Base-by-base conservation (phyloP, 2,888 invertebrate species). In the Melangyna quadrimaculata region DNA sequence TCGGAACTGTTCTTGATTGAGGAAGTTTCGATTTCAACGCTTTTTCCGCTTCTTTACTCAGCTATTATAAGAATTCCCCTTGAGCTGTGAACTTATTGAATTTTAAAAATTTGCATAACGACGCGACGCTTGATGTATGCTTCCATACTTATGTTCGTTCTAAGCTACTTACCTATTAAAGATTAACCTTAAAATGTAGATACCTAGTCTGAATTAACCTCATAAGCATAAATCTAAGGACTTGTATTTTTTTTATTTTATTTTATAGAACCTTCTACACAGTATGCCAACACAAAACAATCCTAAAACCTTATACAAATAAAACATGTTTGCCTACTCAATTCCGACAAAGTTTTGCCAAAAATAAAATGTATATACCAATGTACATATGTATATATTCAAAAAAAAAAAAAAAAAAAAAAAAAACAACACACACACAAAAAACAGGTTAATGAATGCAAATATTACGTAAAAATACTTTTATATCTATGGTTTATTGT, bases 311-410 rank as follows among this genome's bases (percentile, higher is more conserved):
- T 29, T 65, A 65, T 8, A 45, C 27, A 40, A 65, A 45, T 45
- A 19, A 65, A 32, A 65, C 65, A 12, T 45, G 45, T 65, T 65
- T 29, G 6, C 19, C 8, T 32, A 32, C 17, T 29, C 0, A 45
- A 65, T 19, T 65, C 19, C 29, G n/a, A 24, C 9, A 61, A 45
- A 65, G 29, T 65, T 65, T 65, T 43, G 65, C 65, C 63, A 63
- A 65, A 63, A 65, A 45, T 24, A 14, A 6, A 65, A 45, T 45
- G 17, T 40, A 17, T 3, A 5, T 3, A 37, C 5, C 4, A 2
- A 37, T 14, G 14, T 14, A 37, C 12, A 14, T 14, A 14, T 4
- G 5, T 12, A n/a, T 17, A 63, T 43, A 29, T 43, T 63, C 2
- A 63, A 27, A 29, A 27, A 61, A 40, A 40, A 4, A n/a, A 35